Base-by-base conservation (phyloP, 92 coral and sea anemone genomes). In the Zoanthus sansibaricus region DNA sequence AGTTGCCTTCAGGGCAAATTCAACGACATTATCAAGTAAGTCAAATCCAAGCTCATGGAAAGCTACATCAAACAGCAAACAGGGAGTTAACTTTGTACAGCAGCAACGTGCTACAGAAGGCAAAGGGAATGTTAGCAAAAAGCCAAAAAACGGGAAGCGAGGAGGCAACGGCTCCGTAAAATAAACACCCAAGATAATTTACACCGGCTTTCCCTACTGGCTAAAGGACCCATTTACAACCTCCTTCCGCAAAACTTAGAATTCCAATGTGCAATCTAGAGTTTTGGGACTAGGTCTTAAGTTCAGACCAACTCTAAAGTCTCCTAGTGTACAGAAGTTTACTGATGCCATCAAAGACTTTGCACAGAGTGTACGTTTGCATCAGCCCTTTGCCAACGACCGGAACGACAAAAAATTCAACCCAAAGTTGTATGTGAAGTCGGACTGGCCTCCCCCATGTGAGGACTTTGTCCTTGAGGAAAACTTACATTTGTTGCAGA, bases 151-250 rank as follows among this genome's bases (percentile, higher is more conserved):
- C 30, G 9, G 78, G 78, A 75, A 49, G 56, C 15, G 15, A 46
- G 32, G 78, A 75, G 59, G 78, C 78, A 75, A 48, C 10, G 59
- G 32, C 78, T 49, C 78, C 59, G 16, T 75, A 75, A 75, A 75
- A 42, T 75, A 75, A 49, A 75, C 56, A 20, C 15, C 32, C 61
- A 49, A 44, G 78, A 75, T 62, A 62, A 62, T 18, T n/a, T 62
- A 62, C 69, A 62, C 69, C 78, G 16, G 59, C 31, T 75, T 16
- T 75, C 62, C 49, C 55, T 25, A 11, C 58, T 76, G 83, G 71
- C 83, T 59, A 59, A 59, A 78, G 17, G 71, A 78, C 83, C 83
- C 83, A 15, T 75, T 48, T 78, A 58, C 83, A 30, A 78, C 71
- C 20, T 78, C 45, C 55, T 78, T 56, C 71, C 55, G 8, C 83